A percentile compares a stretch with the other conserved stretches of the same genome.
Conservation (phyloP, 2,113 vertebrate species). For the Laticauda colubrina region DNA sequence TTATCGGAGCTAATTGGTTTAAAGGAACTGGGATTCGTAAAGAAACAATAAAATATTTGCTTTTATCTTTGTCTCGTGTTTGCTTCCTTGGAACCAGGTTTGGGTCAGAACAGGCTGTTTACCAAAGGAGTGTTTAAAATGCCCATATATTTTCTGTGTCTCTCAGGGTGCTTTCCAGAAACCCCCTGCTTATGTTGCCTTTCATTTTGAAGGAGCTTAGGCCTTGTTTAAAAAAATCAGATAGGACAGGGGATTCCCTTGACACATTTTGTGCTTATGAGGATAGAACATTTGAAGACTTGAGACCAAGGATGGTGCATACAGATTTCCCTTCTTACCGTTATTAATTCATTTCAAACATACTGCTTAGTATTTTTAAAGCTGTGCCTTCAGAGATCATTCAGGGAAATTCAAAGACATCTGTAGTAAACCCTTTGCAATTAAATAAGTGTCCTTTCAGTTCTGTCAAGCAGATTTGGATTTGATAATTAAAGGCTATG, state of each 20-base stretch:
- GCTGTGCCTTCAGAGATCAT: conserved; percentile 33
- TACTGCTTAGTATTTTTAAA: conserved; percentile 48
- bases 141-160: neutral
- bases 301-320: neutral
- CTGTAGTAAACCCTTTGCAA: conserved; percentile 28
- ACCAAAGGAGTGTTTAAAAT: neutral
- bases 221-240: neutral
- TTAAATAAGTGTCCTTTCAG: conserved; percentile 33
- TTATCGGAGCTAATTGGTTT: too few species aligned
- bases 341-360: conserved; percentile 50
- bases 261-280: neutral
- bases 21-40: too few species aligned
- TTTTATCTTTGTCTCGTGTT: too few species aligned
- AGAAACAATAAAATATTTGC: too few species aligned
- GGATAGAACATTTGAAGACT: neutral
- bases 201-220: neutral
- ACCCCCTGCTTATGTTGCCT: neutral
- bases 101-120: neutral
- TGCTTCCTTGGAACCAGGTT: too few species aligned
- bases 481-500: conserved; percentile 19
- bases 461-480: conserved; percentile 38
- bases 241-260: neutral
- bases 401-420: conserved; percentile 49
- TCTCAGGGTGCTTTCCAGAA: neutral
- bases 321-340: conserved; percentile 21